Evolutionary conservation across 2,113 vertebrate genomes (phyloP), one percentile per base, ranked within the genome.

Genomic region (Epinephelus cyanopodus): DNA sequence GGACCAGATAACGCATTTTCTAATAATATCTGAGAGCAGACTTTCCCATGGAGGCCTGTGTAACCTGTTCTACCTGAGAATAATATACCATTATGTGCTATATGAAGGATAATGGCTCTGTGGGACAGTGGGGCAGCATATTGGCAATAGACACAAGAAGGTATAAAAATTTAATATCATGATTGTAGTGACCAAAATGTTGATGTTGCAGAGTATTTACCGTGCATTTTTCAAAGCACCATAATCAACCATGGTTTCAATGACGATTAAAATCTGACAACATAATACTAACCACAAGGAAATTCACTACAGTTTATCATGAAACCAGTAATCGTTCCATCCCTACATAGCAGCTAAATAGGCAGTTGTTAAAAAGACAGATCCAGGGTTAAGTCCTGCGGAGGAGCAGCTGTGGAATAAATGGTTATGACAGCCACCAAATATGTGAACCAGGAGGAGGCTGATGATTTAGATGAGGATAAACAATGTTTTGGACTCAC

Each of bases 401-500:
- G 42, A 45, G 42, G 42, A 69, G 17, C 33, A 29, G 33, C 23
- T n/a, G n/a, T 33, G 47, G 4, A 56, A 64, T 17, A 33, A 47
- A 64, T 19, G 4, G 62, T n/a, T 29, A 12, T 52, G 19, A 23
- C 18, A 66, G 18, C 42, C 10, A 48, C 27, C 14, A 69, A 60
- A 21, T 27, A 2, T 39, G 12, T 25, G 29, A 61, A 78, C 27
- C 27, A 42, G 45, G n/a, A 69, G 39, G 6, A 45, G 15, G 23
- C 29, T 39, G 61, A 37, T 33, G 50, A 53, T 37, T 14, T 45
- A 33, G 12, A 56, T 3, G 21, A 74, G 25, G 29, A 48, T 42
- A 29, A 53, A 33, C 48, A 0, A 60, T 2, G 54, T 18, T 47
- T 3, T 29, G 61, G 23, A 96, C 97, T 97, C 81, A 99, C 98